phyloP scores from a whole-genome alignment of 2,888 invertebrate species.

The Sthenelais limicola region DNA sequence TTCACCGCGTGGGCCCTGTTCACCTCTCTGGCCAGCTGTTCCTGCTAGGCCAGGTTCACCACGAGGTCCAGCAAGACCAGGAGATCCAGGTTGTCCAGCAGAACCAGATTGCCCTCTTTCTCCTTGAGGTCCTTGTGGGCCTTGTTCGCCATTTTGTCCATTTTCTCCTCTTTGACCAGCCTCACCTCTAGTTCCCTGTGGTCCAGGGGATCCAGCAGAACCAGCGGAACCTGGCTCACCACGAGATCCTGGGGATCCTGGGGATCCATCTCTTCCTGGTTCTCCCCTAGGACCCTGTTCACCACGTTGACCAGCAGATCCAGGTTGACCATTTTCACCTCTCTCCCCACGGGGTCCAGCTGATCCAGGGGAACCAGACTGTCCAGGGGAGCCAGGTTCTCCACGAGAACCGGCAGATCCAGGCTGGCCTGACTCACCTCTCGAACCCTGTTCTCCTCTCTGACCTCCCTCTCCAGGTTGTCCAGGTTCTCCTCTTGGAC shows the following conservation, averaged over 20 bases:
- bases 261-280: slow-evolving; percentile 34
- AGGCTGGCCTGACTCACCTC: slow-evolving; percentile 14
- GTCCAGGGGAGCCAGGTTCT: slow-evolving; percentile 44
- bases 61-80: slow-evolving; percentile 53
- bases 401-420: slow-evolving; percentile 40
- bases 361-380: slow-evolving; percentile 45
- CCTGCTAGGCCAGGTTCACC: slow-evolving; percentile 35
- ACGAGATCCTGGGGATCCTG: slow-evolving; percentile 38
- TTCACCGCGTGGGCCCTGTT: slow-evolving; percentile 28
- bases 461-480: background rate
- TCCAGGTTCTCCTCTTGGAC: slow-evolving; percentile 31
- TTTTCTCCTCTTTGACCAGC: slow-evolving; percentile 38
- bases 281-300: slow-evolving; percentile 34
- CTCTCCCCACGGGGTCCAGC: slow-evolving; percentile 27
- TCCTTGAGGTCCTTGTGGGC: slow-evolving; percentile 42
- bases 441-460: slow-evolving; percentile 3
- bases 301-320: slow-evolving; percentile 33
- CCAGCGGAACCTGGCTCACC: slow-evolving; percentile 52
- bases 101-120: slow-evolving; percentile 27
- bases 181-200: slow-evolving; percentile 44
- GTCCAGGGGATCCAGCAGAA: slow-evolving; percentile 46
- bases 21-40: slow-evolving; percentile 26
- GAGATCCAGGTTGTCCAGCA: slow-evolving; percentile 52
- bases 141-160: slow-evolving; percentile 25
- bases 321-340: slow-evolving; percentile 15